These are phyloP conservation scores for Cancer borealis DNA, from an alignment of 2,888 invertebrate genomes.

Conservation along the genomic window DNA sequence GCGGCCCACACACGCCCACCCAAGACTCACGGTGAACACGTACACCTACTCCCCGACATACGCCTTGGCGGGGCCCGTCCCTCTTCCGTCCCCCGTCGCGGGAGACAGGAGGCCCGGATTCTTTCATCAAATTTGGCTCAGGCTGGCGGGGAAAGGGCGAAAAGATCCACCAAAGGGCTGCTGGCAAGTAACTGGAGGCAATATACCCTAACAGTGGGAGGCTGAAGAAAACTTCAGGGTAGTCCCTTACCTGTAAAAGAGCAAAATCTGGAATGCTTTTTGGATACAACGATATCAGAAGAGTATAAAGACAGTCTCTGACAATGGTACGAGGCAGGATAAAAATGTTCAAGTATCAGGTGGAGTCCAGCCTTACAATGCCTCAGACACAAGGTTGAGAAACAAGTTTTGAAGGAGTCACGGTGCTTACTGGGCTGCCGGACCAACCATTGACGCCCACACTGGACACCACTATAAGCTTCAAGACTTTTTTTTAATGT, in stretches of 20 bases:
- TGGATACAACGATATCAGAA: background rate
- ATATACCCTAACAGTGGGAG: background rate
- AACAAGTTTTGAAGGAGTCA: background rate
- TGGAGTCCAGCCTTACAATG: background rate
- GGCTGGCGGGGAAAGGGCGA: background rate
- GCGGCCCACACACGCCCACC: slow-evolving; percentile 13
- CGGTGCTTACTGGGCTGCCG: background rate
- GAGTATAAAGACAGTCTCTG: no score
- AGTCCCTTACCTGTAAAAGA: background rate
- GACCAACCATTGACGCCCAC: no score
- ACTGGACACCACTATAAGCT: no score
- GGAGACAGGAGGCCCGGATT: background rate
- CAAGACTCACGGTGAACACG: background rate
- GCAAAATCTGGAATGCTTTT: background rate
- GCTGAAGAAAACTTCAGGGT: background rate
- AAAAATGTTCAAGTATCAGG: background rate
- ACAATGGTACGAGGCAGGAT: background rate
- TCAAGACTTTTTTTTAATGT: no score
- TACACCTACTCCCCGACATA: background rate
- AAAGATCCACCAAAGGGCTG: background rate
- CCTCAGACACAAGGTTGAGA: background rate
- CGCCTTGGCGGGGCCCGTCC: background rate
- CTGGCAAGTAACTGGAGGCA: background rate
- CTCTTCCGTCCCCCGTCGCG: background rate
- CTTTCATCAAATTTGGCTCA: background rate